phyloP scores from a whole-genome alignment of 2,888 invertebrate species.

The Pheosia gnoma region DNA sequence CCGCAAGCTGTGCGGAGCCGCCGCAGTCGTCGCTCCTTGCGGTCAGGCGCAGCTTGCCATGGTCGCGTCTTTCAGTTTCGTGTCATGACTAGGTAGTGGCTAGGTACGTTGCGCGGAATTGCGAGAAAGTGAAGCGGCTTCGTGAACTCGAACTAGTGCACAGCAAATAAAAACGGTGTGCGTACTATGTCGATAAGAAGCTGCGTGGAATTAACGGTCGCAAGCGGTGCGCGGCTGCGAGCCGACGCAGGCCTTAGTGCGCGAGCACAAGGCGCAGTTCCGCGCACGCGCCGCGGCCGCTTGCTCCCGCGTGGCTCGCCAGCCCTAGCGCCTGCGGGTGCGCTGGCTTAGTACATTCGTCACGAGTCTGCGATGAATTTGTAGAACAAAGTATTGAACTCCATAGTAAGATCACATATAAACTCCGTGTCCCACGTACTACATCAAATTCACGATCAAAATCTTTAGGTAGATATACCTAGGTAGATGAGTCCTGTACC shows the following conservation, averaged over 20 bases:
- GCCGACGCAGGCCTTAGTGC: constrained; percentile 20
- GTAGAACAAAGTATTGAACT: neutral
- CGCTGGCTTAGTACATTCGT: neutral
- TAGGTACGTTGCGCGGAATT: neutral
- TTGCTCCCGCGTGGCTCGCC: constrained; percentile 7
- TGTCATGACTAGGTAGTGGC: neutral
- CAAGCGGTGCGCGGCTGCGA: constrained; percentile 12
- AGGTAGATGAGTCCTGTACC: no score
- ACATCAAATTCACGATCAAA: no score
- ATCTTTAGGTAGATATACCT: no score
- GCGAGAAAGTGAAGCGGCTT: constrained; percentile 8
- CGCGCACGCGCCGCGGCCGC: constrained; percentile 8
- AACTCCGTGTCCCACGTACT: no score
- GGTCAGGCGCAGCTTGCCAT: constrained; percentile 4
- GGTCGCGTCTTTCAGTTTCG: constrained; percentile 6
- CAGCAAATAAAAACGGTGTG: constrained; percentile 49
- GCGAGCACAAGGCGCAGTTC: constrained; percentile 11
- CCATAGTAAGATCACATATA: no score
- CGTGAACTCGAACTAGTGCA: constrained; percentile 44
- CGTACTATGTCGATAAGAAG: constrained; percentile 48
- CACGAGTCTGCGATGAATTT: neutral
- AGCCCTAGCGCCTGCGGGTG: constrained; percentile 6
- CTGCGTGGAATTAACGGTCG: constrained; percentile 16
- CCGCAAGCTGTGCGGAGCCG: constrained; percentile 9
- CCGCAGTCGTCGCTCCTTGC: constrained; percentile 8